Conservation (phyloP, 1,140 invertebrate species). For the Chrysopa pallens region DNA sequence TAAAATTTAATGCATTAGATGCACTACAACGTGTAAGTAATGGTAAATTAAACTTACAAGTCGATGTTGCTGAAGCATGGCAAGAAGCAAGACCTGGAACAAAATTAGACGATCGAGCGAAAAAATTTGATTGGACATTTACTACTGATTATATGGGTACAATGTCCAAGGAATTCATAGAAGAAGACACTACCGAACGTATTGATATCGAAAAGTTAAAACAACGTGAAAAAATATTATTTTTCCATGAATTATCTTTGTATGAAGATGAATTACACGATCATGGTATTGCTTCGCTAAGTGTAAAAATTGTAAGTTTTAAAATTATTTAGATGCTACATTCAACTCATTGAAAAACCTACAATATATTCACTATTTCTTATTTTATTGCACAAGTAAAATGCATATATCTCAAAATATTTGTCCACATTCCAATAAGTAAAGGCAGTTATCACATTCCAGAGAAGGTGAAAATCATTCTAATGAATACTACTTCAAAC, state of each 20-base stretch:
- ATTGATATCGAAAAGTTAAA: slow-evolving; percentile 87
- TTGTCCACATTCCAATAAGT: too few species aligned
- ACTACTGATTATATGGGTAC: slow-evolving; percentile 87
- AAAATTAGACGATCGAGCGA: slow-evolving; percentile 54
- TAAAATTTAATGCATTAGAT: slow-evolving; percentile 83
- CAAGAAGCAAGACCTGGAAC: slow-evolving; percentile 56
- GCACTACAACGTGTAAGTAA: slow-evolving; percentile 67
- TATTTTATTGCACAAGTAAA: too few species aligned
- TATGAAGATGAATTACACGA: slow-evolving; percentile 99
- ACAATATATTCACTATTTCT: too few species aligned
- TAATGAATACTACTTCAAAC: too few species aligned
- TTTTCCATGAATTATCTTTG: slow-evolving; percentile 83
- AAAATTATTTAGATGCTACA: slow-evolving; percentile 8
- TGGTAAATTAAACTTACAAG: slow-evolving; percentile 59
- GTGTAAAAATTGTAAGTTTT: slow-evolving; percentile 80
- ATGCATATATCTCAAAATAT: too few species aligned
- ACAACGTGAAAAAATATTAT: slow-evolving; percentile 78
- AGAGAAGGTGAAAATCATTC: too few species aligned
- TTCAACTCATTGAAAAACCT: too few species aligned
- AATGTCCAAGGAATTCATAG: slow-evolving; percentile 36
- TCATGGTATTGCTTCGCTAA: slow-evolving; percentile 80
- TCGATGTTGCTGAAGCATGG: slow-evolving; percentile 81
- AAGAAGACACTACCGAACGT: slow-evolving; percentile 46
- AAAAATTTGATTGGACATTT: slow-evolving; percentile 97
- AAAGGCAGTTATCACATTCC: too few species aligned